A percentile compares a stretch with the other conserved stretches of the same genome.
Conservation (phyloP, 2,797 vertebrate species). For the Lerista edwardsae region DNA sequence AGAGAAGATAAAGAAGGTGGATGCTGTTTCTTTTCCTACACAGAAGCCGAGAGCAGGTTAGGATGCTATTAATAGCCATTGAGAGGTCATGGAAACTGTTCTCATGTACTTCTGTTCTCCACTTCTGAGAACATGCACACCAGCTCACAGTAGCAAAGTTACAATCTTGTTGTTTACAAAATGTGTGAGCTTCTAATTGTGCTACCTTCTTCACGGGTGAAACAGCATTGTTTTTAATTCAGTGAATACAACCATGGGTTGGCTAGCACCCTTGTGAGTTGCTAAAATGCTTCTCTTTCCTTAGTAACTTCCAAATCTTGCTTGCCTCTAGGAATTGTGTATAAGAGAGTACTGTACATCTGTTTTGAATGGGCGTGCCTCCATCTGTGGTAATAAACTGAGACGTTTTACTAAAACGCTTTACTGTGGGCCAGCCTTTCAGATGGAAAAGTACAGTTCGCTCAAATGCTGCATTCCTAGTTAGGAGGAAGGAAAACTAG, state of each 20-base stretch:
- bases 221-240: background rate
- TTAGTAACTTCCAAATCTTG: background rate
- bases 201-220: background rate
- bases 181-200: background rate
- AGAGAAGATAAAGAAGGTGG: background rate
- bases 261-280: background rate
- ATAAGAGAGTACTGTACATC: background rate
- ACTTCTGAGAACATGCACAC: background rate
- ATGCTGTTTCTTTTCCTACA: background rate
- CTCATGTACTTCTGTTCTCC: background rate
- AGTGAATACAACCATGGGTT: background rate
- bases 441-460: constrained; percentile 16
- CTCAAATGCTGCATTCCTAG: background rate
- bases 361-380: constrained; percentile 1
- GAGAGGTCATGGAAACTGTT: too few relatives aligned
- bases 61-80: background rate
- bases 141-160: background rate
- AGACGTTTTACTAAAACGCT: background rate
- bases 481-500: constrained; percentile 26
- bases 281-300: background rate
- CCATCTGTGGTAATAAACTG: constrained; percentile 12
- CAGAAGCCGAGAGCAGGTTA: background rate
- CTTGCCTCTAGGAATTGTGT: background rate
- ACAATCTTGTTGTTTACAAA: background rate
- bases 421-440: constrained; percentile 1